Evolutionary conservation across 2,113 vertebrate species (phyloP).

Genomic region (Shinisaurus crocodilurus): DNA sequence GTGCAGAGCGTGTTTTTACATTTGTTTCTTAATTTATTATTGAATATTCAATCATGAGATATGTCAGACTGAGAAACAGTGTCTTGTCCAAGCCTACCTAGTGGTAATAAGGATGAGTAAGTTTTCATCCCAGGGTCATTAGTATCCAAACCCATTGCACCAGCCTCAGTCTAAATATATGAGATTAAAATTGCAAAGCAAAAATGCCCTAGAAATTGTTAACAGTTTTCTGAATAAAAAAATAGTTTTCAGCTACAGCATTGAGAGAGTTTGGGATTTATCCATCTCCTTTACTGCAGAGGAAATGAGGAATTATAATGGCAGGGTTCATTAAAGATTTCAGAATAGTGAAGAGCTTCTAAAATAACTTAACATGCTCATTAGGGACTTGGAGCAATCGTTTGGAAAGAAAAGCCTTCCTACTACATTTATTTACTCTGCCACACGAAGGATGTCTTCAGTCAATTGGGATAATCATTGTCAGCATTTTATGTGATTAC

Average conservation of each 20-base stretch:
- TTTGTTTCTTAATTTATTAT: background rate
- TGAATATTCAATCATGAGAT: background rate
- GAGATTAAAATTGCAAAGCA: background rate
- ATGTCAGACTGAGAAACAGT: background rate
- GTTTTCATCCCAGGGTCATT: background rate
- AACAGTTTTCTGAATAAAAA: background rate
- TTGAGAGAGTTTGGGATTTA: background rate
- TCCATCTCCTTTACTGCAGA: slow-evolving; percentile 31
- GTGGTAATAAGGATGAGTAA: background rate
- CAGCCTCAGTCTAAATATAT: background rate
- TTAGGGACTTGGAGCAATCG: slow-evolving; percentile 61
- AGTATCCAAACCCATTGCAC: background rate
- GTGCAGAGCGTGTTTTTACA: background rate
- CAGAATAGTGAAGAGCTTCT: slow-evolving; percentile 36
- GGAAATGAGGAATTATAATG: slow-evolving; percentile 14
- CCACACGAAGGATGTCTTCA: slow-evolving; percentile 53
- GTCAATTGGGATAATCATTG: slow-evolving; percentile 61
- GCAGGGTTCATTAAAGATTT: slow-evolving; percentile 46
- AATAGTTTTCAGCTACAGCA: background rate
- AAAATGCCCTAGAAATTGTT: background rate
- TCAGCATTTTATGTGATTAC: slow-evolving; percentile 53
- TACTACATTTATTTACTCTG: slow-evolving; percentile 48
- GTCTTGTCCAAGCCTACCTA: background rate
- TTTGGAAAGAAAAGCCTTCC: slow-evolving; percentile 54
- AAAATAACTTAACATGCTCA: slow-evolving; percentile 60